A percentile compares a stretch with the other conserved stretches of the same genome.
Conservation (phyloP, 92 coral and sea anemone species). For the Umimayanthus chanpuru region DNA sequence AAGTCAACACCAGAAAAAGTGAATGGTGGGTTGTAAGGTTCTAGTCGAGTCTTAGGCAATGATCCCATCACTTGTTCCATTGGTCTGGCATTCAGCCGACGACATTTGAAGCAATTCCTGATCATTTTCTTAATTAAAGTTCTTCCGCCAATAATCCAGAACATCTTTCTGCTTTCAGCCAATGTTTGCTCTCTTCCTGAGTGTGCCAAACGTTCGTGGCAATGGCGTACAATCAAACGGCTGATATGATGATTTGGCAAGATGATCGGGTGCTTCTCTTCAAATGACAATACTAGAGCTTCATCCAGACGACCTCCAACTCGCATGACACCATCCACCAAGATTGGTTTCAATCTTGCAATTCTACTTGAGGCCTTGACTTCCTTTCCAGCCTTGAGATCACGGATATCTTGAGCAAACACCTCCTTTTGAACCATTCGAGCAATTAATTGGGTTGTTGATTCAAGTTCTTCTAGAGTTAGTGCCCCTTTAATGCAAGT, state of each 20-base stretch:
- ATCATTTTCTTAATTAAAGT: conserved; percentile 56
- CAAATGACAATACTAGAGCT: conserved; percentile 40
- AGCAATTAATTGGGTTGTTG: conserved; percentile 1
- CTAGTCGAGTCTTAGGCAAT: conserved; percentile 57
- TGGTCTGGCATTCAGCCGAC: conserved; percentile 63
- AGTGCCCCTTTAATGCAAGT: background rate
- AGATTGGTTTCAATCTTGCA: conserved; percentile 38
- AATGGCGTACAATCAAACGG: conserved; percentile 55
- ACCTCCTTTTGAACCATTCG: conserved; percentile 15
- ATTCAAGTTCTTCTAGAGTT: conserved; percentile 4
- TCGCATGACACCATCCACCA: conserved; percentile 50
- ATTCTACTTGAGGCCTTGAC: conserved; percentile 39
- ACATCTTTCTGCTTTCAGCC: conserved; percentile 55
- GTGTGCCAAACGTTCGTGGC: conserved; percentile 49
- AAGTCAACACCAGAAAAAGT: conserved; percentile 60
- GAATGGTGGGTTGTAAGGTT: conserved; percentile 74
- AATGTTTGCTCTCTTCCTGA: conserved; percentile 66
- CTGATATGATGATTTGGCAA: conserved; percentile 53
- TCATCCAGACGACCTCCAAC: conserved; percentile 61
- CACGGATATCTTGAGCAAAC: conserved; percentile 36
- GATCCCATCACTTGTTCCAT: conserved; percentile 63
- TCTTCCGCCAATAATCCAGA: conserved; percentile 67
- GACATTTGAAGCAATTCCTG: conserved; percentile 62
- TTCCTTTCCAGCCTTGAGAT: conserved; percentile 33
- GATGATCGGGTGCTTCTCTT: conserved; percentile 55